Percentiles rank a stretch among this genome's conserved stretches.
Conservation (phyloP, 92 coral and sea anemone genomes). For the Zoanthus sociatus region DNA sequence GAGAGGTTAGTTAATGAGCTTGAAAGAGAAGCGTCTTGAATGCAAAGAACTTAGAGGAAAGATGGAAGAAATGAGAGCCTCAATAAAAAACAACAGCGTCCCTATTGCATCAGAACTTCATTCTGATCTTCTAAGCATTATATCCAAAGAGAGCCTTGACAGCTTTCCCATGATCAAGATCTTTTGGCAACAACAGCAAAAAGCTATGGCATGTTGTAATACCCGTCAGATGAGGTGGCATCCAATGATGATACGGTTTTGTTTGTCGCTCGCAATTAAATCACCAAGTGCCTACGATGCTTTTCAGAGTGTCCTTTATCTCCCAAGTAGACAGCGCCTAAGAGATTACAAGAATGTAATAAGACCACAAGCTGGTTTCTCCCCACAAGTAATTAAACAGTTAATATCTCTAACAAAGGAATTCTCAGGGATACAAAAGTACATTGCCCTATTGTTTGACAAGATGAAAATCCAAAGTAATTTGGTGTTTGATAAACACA, state of each 20-base stretch:
- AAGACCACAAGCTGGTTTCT: constrained; percentile 30
- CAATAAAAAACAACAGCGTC: constrained; percentile 39
- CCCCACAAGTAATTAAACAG: too few relatives aligned
- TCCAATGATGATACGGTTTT: constrained; percentile 51
- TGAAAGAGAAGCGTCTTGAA: constrained; percentile 59
- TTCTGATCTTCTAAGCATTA: constrained; percentile 52
- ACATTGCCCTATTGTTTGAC: too few relatives aligned
- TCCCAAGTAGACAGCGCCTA: constrained; percentile 53
- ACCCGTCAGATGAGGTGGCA: constrained; percentile 60
- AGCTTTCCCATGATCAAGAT: constrained; percentile 48
- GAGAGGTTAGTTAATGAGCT: constrained; percentile 48
- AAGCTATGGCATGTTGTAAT: constrained; percentile 53
- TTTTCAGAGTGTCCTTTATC: constrained; percentile 42
- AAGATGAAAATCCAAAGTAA: constrained; percentile 41
- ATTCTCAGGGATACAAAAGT: too few relatives aligned
- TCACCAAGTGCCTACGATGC: constrained; percentile 61
- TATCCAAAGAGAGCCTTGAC: constrained; percentile 54
- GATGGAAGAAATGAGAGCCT: constrained; percentile 34
- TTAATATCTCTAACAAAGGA: too few relatives aligned
- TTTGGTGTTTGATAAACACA: constrained; percentile 56
- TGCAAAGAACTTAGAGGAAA: constrained; percentile 49
- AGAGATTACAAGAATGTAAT: constrained; percentile 56
- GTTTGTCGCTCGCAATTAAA: constrained; percentile 35
- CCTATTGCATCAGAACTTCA: constrained; percentile 38
- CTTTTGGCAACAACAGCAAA: constrained; percentile 58